phyloP scores from a whole-genome alignment of 2,888 invertebrate genomes.

The Dione juno region DNA sequence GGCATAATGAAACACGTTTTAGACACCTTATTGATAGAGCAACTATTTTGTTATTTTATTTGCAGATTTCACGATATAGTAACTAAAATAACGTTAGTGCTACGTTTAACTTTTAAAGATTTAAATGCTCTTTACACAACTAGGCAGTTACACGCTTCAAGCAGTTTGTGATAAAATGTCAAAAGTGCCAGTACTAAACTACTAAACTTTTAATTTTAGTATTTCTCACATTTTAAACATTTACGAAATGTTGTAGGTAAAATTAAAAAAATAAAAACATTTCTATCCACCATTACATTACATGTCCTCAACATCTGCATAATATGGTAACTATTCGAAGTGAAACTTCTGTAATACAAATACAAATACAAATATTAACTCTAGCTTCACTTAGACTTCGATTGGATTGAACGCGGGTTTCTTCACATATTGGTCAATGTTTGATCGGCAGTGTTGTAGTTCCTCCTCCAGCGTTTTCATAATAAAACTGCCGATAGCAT shows the following conservation, averaged over 20 bases:
- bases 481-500: background rate
- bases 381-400: slow-evolving; percentile 14
- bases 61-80: no score
- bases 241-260: no score
- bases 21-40: background rate
- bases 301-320: background rate
- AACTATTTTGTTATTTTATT: no score
- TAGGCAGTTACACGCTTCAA: no score
- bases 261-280: background rate
- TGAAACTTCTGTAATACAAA: slow-evolving; percentile 25
- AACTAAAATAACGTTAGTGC: no score
- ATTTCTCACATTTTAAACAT: no score
- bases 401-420: slow-evolving; percentile 21
- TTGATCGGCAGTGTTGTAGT: slow-evolving; percentile 4
- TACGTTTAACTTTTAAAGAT: no score
- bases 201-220: no score
- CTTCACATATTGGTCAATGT: slow-evolving; percentile 19
- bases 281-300: background rate
- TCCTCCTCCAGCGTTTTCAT: slow-evolving; percentile 10
- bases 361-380: slow-evolving; percentile 22
- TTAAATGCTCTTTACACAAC: no score
- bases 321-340: slow-evolving; percentile 14
- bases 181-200: no score
- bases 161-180: no score
- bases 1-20: background rate